These are phyloP conservation scores for Bombus breviceps DNA, from an alignment of 1,140 invertebrate genomes.

Conservation along the genomic window DNA sequence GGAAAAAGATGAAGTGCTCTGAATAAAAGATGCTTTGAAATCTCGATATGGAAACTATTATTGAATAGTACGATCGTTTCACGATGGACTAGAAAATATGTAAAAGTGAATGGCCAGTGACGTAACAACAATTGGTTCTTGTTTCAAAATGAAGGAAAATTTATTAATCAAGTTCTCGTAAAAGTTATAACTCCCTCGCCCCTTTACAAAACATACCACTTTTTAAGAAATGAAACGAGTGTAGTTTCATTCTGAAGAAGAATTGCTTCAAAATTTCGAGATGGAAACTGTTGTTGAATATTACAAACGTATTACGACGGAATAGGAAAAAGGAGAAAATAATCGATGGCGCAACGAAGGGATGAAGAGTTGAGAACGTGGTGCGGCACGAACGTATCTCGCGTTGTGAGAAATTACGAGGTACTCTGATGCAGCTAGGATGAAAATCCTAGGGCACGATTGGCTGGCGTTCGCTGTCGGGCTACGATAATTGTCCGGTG, in stretches of 20 bases:
- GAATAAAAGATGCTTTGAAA: too few species aligned
- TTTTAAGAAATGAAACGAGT: too few species aligned
- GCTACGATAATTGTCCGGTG: slow-evolving; percentile 54
- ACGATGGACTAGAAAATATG: too few species aligned
- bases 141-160: too few species aligned
- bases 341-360: background rate
- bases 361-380: background rate
- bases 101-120: too few species aligned
- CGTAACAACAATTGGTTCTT: too few species aligned
- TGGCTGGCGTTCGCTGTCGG: slow-evolving; percentile 31
- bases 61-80: too few species aligned
- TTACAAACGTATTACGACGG: background rate
- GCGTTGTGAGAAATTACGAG: slow-evolving; percentile 14
- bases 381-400: background rate
- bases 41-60: too few species aligned
- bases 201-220: too few species aligned
- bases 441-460: slow-evolving; percentile 45
- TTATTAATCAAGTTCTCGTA: too few species aligned
- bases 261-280: background rate
- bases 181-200: too few species aligned
- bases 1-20: too few species aligned
- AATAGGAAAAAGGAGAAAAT: background rate
- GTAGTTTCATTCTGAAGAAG: background rate
- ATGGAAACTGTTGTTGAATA: background rate
- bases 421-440: slow-evolving; percentile 7